Percentiles rank a stretch among this genome's conserved stretches.
Evolutionary conservation across 1,140 invertebrate genomes (phyloP).

Genomic region (Anagrus nilaparvatae): DNA sequence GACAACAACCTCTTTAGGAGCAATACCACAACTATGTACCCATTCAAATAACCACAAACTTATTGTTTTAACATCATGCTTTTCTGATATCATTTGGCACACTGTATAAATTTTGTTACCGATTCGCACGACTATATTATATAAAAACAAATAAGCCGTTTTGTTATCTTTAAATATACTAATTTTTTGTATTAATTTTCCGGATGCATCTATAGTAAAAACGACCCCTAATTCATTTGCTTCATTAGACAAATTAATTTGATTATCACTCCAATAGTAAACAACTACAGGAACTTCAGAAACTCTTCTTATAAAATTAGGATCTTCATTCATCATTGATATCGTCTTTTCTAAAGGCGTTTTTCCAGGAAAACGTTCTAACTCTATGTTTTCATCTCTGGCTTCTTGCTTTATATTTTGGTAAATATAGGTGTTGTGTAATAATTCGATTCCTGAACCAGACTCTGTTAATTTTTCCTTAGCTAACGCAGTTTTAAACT

Average conservation of each 20-base stretch:
- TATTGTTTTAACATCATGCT: conserved; percentile 14
- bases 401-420: no score
- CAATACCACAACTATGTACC: conserved; percentile 6
- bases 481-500: background rate
- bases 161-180: conserved; percentile 3
- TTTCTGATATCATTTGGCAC: conserved; percentile 14
- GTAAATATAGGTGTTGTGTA: no score
- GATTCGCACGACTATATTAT: conserved; percentile 11
- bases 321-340: no score
- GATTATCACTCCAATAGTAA: conserved; percentile 10
- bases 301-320: no score
- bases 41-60: conserved; percentile 11
- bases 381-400: no score
- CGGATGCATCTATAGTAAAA: conserved; percentile 8
- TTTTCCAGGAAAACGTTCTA: no score
- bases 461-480: no score
- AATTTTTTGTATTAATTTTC: conserved; percentile 1
- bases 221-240: conserved; percentile 13
- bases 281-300: conserved; percentile 13
- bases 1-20: conserved; percentile 6
- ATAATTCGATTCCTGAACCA: no score
- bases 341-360: no score
- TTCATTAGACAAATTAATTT: conserved; percentile 13
- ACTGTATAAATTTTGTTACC: conserved; percentile 3
- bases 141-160: conserved; percentile 6